Base-by-base conservation (phyloP, 2,113 vertebrate genomes). In the Alethe castanea region DNA sequence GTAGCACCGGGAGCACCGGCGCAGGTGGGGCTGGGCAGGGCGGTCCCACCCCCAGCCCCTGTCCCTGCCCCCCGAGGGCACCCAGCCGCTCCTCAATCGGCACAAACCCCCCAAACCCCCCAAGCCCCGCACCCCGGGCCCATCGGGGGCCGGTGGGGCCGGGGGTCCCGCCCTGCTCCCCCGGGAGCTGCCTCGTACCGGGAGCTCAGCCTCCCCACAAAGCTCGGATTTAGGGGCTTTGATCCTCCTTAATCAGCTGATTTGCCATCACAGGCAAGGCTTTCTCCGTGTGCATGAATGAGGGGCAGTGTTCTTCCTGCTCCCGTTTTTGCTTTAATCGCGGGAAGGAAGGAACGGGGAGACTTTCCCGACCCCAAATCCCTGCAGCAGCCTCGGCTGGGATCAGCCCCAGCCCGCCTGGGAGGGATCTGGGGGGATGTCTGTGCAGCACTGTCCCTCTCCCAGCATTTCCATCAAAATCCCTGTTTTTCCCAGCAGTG, bases 171-270 rank as follows among this genome's bases (percentile, higher is more conserved):
- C 35, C 54, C 64, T 2, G 8, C 11, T 15, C 5, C 48, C 48
- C n/a, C 4, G 45, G 77, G 20, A 61, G 64, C 72, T 57, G 25
- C 86, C 74, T 61, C 4, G 72, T 3, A 40, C 65, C 0, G 9
- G n/a, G 53, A 67, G 57, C 14, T 88, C 72, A 14, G 73, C 11
- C 80, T 76, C 54, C 42, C 77, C 53, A 52, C 95, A 95, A 95
- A 95, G 96, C 25, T 83, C 45, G 19, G 81, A 57, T 95, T 91
- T 73, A 80, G 14, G 60, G 80, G 56, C 29, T 72, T 67, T 78
- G 94, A 84, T 77, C 76, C 90, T 74, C 92, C 15, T 82, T 88
- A 87, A 96, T 94, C 94, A 71, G 74, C 87, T 71, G 92, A 85
- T 96, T 91, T 91, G 73, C 84, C 90, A 31, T 44, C 87, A 56